Percentiles rank a stretch among this genome's conserved stretches.
phyloP scores from a whole-genome alignment of 1,140 invertebrate species.

The Neuroterus valhalla region DNA sequence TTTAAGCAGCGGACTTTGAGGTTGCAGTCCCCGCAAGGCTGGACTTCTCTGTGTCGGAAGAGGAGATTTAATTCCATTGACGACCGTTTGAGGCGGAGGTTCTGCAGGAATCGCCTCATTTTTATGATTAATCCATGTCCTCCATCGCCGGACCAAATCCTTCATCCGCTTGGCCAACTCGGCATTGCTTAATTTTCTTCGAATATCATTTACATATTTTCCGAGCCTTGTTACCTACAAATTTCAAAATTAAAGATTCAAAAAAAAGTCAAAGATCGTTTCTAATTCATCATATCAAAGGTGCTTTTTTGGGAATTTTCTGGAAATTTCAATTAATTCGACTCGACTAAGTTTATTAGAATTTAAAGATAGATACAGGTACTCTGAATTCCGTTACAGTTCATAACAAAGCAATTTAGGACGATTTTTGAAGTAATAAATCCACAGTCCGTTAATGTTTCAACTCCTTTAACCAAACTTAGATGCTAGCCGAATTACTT shows the following conservation, averaged over 20 bases:
- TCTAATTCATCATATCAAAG: no score
- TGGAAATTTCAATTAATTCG: no score
- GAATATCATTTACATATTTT: slow-evolving; percentile 93
- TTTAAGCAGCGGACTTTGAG: slow-evolving; percentile 70
- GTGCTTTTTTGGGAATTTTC: no score
- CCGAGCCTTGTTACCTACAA: slow-evolving; percentile 89
- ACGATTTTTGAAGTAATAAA: no score
- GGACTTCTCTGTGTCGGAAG: slow-evolving; percentile 67
- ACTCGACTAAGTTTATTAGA: no score
- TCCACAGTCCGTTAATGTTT: no score
- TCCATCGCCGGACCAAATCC: slow-evolving; percentile 92
- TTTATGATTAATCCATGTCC: slow-evolving; percentile 76
- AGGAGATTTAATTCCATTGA: slow-evolving; percentile 70
- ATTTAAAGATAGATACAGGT: no score
- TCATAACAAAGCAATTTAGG: no score
- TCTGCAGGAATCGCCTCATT: slow-evolving; percentile 65
- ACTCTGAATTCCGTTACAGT: no score
- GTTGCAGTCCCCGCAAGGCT: slow-evolving; percentile 64
- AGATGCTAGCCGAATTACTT: no score
- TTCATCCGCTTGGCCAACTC: slow-evolving; percentile 91
- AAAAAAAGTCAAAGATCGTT: no score
- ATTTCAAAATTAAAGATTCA: background rate
- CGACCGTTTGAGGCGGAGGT: slow-evolving; percentile 62
- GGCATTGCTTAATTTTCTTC: slow-evolving; percentile 88
- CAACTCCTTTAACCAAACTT: no score